Conservation (phyloP, 2,888 invertebrate species). For the Arge pagana region DNA sequence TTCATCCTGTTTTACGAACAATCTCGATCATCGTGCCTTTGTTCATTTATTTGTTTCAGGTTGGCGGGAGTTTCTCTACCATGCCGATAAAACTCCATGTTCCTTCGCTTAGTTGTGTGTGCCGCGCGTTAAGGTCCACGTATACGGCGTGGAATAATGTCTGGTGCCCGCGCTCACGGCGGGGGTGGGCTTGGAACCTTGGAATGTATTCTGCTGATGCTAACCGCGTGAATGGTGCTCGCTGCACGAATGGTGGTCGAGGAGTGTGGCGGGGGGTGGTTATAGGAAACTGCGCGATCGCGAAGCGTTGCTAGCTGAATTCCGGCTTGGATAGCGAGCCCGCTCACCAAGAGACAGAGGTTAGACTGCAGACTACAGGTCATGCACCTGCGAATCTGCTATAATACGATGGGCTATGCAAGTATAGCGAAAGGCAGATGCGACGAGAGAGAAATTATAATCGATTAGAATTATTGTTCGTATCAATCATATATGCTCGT, state of each 20-base stretch:
- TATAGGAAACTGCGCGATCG: slow-evolving; percentile 43
- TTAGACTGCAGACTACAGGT: slow-evolving; percentile 9
- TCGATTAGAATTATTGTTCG: too few relatives aligned
- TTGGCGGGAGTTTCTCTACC: too few relatives aligned
- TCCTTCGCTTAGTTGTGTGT: not conserved
- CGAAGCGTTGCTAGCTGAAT: slow-evolving; percentile 38
- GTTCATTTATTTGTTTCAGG: too few relatives aligned
- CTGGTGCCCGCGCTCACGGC: not conserved
- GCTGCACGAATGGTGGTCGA: not conserved
- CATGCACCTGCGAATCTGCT: slow-evolving; percentile 12
- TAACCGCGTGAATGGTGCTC: slow-evolving; percentile 13
- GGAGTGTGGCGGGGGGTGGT: slow-evolving; percentile 3
- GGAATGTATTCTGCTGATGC: slow-evolving; percentile 19
- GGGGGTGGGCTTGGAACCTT: slow-evolving; percentile 16
- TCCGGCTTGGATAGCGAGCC: too few relatives aligned
- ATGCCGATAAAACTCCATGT: too few relatives aligned
- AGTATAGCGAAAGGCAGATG: too few relatives aligned
- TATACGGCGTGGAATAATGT: too few relatives aligned
- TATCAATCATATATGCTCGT: too few relatives aligned
- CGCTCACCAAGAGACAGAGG: too few relatives aligned
- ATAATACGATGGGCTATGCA: slow-evolving; percentile 5
- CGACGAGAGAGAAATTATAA: too few relatives aligned
- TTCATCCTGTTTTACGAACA: too few relatives aligned
- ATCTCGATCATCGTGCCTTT: too few relatives aligned
- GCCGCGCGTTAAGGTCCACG: not conserved